phyloP scores from a whole-genome alignment of 1,140 invertebrate genomes.

The Drosophila guanche region DNA sequence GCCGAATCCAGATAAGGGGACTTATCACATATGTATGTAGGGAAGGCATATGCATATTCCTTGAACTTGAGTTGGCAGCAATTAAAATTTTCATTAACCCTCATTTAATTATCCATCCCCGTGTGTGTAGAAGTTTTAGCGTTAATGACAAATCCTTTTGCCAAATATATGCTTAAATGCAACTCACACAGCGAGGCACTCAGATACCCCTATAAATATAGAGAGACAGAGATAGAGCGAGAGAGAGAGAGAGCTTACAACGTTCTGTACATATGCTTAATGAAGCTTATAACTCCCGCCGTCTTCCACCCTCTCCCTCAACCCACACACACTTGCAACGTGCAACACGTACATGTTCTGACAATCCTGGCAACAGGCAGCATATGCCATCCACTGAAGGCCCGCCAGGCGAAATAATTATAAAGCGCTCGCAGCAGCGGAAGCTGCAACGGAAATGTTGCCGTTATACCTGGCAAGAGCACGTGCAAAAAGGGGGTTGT shows the following conservation, averaged over 20 bases:
- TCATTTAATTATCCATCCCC: slow-evolving; percentile 76
- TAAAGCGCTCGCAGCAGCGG: slow-evolving; percentile 77
- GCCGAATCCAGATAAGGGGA: not conserved
- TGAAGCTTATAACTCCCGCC: slow-evolving; percentile 82
- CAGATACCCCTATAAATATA: slow-evolving; percentile 8
- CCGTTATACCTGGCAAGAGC: slow-evolving; percentile 74
- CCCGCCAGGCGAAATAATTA: slow-evolving; percentile 81
- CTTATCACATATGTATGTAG: slow-evolving; percentile 2
- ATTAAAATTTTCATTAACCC: slow-evolving; percentile 75
- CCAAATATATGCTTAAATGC: slow-evolving; percentile 83
- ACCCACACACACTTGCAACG: slow-evolving; percentile 32
- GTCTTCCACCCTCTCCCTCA: slow-evolving; percentile 31
- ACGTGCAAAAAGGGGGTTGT: slow-evolving; percentile 47
- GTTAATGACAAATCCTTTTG: slow-evolving; percentile 82
- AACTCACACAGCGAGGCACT: slow-evolving; percentile 36
- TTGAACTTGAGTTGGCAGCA: slow-evolving; percentile 10
- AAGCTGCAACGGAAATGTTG: slow-evolving; percentile 82
- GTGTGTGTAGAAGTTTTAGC: slow-evolving; percentile 48
- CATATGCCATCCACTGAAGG: slow-evolving; percentile 78
- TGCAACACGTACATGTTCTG: slow-evolving; percentile 77
- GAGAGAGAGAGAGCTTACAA: slow-evolving; percentile 60
- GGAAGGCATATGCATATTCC: not conserved
- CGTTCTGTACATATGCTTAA: slow-evolving; percentile 82
- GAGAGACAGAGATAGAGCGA: slow-evolving; percentile 8
- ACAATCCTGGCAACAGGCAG: slow-evolving; percentile 80